Percentiles rank a stretch among this genome's conserved stretches.
phyloP scores from a whole-genome alignment of 2,113 vertebrate species.

The western clawed frog (Xenopus tropicalis) region DNA sequence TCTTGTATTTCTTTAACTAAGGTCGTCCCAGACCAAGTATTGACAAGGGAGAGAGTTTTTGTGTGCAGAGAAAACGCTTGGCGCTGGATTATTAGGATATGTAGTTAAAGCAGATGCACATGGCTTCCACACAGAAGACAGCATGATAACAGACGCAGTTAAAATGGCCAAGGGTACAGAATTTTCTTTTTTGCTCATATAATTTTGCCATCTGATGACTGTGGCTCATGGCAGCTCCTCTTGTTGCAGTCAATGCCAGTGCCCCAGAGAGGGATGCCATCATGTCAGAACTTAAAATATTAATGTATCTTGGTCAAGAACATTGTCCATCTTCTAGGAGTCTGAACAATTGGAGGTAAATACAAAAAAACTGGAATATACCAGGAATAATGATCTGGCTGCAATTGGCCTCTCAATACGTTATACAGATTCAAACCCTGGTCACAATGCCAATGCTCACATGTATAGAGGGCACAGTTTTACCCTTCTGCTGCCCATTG shows the following conservation, averaged over 20 bases:
- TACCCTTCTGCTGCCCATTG: no score
- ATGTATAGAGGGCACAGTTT: no score
- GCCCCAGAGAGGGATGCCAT: slow-evolving; percentile 93
- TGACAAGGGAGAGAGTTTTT: background rate
- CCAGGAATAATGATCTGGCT: no score
- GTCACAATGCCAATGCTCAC: no score
- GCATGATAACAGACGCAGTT: slow-evolving; percentile 90
- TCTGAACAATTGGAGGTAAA: slow-evolving; percentile 93
- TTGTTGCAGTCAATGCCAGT: slow-evolving; percentile 86
- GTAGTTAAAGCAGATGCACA: slow-evolving; percentile 96
- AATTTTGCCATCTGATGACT: background rate
- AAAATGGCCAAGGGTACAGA: slow-evolving; percentile 97
- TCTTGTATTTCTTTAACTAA: no score
- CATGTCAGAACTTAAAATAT: slow-evolving; percentile 97
- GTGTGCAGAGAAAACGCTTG: slow-evolving; percentile 86
- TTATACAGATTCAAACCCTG: no score
- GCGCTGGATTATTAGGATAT: slow-evolving; percentile 95
- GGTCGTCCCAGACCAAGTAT: no score
- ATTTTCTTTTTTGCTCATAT: background rate
- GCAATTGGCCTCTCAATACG: no score
- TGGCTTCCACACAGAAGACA: slow-evolving; percentile 85
- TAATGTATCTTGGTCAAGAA: slow-evolving; percentile 98
- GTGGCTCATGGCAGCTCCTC: slow-evolving; percentile 41
- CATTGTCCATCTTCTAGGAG: slow-evolving; percentile 96
- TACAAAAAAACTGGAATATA: background rate